phyloP scores from a whole-genome alignment of 1,140 invertebrate genomes.

The Hyles euphorbiae region DNA sequence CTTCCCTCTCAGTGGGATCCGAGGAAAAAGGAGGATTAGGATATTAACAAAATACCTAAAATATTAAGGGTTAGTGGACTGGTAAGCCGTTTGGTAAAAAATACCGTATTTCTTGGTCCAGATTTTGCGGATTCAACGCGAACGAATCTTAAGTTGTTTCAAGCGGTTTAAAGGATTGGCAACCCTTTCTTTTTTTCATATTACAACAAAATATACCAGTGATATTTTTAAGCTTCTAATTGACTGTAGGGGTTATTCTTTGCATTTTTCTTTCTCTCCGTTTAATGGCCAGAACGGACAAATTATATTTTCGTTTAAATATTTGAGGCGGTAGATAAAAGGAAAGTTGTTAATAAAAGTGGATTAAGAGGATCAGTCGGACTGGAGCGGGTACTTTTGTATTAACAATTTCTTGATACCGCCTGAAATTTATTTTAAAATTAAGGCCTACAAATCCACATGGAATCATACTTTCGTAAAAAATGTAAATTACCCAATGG shows the following conservation, averaged over 20 bases:
- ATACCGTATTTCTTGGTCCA: slow-evolving; percentile 29
- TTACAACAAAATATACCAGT: slow-evolving; percentile 55
- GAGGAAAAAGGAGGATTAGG: slow-evolving; percentile 64
- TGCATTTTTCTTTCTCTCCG: slow-evolving; percentile 41
- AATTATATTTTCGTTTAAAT: slow-evolving; percentile 62
- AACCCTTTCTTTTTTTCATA: slow-evolving; percentile 51
- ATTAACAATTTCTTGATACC: slow-evolving; percentile 10
- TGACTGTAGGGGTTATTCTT: slow-evolving; percentile 53
- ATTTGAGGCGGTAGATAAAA: slow-evolving; percentile 43
- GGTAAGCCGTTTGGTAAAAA: slow-evolving; percentile 62
- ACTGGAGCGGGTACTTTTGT: slow-evolving; percentile 13
- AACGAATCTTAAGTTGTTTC: slow-evolving; percentile 61
- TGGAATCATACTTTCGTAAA: too few species aligned
- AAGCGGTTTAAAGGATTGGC: slow-evolving; percentile 64
- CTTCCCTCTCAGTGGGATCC: slow-evolving; percentile 56
- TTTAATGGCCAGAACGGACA: slow-evolving; percentile 39
- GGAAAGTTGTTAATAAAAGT: slow-evolving; percentile 47
- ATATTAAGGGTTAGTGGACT: slow-evolving; percentile 67
- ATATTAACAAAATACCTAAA: slow-evolving; percentile 71
- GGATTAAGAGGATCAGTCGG: slow-evolving; percentile 36
- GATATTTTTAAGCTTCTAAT: slow-evolving; percentile 70
- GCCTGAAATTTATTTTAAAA: background rate
- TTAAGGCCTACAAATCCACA: too few species aligned
- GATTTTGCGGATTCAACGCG: slow-evolving; percentile 54
- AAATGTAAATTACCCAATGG: too few species aligned